A percentile compares a stretch with the other conserved stretches of the same genome.
These are phyloP conservation scores for Patella depressa DNA, from an alignment of 2,888 invertebrate species.

Conservation along the genomic window DNA sequence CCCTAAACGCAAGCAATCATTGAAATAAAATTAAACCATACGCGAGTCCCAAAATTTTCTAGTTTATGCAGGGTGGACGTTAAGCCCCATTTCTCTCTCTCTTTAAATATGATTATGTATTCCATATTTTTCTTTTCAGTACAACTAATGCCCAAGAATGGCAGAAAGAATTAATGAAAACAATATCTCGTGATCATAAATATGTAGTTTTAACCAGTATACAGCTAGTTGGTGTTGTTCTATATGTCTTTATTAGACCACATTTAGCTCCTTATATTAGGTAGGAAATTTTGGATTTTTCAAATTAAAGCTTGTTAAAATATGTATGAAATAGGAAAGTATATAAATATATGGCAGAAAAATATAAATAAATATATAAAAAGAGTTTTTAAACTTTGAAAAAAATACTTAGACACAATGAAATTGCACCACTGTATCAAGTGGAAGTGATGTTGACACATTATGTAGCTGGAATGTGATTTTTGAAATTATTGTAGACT, in stretches of 20 bases:
- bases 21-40: no score
- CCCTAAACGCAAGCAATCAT: no score
- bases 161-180: slow-evolving; percentile 95
- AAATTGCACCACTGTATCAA: no score
- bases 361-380: no score
- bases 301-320: neutral
- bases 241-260: slow-evolving; percentile 93
- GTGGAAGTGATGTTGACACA: neutral
- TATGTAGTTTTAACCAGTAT: slow-evolving; percentile 93
- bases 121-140: slow-evolving; percentile 73
- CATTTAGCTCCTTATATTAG: slow-evolving; percentile 88
- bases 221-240: slow-evolving; percentile 96
- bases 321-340: neutral
- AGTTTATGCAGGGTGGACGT: neutral
- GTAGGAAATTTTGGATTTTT: slow-evolving; percentile 48
- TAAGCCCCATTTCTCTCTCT: neutral
- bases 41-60: no score
- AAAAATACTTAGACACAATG: no score
- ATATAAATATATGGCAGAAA: neutral
- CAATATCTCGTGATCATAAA: slow-evolving; percentile 86
- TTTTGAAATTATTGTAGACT: no score
- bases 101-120: neutral
- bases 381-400: neutral
- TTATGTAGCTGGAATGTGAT: no score
- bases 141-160: slow-evolving; percentile 93